Evolutionary conservation across 1,140 invertebrate genomes (phyloP).

Genomic region (Cydia pomonella): DNA sequence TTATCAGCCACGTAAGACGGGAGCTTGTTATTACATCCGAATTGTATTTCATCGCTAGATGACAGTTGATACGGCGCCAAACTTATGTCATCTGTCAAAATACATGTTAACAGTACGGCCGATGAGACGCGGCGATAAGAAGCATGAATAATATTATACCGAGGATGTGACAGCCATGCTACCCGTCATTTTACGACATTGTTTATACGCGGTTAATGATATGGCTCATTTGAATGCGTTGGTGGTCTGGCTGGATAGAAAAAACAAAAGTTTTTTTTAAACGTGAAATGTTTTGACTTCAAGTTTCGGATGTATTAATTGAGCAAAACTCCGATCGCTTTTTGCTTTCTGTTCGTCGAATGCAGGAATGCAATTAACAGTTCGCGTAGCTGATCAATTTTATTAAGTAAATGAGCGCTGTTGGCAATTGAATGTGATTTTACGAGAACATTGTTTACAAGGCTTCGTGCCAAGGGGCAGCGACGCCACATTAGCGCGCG

Average conservation of each 20-base stretch:
- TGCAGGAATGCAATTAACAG: slow-evolving; percentile 59
- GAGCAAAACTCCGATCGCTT: background rate
- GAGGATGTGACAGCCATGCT: slow-evolving; percentile 63
- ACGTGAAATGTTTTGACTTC: slow-evolving; percentile 19
- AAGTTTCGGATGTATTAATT: slow-evolving; percentile 28
- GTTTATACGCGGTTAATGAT: slow-evolving; percentile 71
- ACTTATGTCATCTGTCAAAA: slow-evolving; percentile 81
- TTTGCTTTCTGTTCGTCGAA: slow-evolving; percentile 28
- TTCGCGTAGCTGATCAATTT: slow-evolving; percentile 58
- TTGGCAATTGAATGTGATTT: slow-evolving; percentile 75
- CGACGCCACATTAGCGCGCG: slow-evolving; percentile 71
- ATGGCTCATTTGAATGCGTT: slow-evolving; percentile 69
- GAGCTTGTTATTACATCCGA: slow-evolving; percentile 76
- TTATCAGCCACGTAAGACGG: slow-evolving; percentile 72
- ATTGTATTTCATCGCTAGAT: slow-evolving; percentile 72
- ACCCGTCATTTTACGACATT: slow-evolving; percentile 76
- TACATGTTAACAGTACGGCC: slow-evolving; percentile 74
- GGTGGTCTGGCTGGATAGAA: slow-evolving; percentile 68
- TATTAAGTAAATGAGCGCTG: slow-evolving; percentile 51
- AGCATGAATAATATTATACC: slow-evolving; percentile 64
- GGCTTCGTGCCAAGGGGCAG: slow-evolving; percentile 66
- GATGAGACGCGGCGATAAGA: slow-evolving; percentile 52
- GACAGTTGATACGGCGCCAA: slow-evolving; percentile 69
- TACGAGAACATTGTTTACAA: slow-evolving; percentile 78
- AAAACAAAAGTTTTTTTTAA: slow-evolving; percentile 49